Conservation (phyloP, 2,888 invertebrate species). For the Kryphioiulus occultus region DNA sequence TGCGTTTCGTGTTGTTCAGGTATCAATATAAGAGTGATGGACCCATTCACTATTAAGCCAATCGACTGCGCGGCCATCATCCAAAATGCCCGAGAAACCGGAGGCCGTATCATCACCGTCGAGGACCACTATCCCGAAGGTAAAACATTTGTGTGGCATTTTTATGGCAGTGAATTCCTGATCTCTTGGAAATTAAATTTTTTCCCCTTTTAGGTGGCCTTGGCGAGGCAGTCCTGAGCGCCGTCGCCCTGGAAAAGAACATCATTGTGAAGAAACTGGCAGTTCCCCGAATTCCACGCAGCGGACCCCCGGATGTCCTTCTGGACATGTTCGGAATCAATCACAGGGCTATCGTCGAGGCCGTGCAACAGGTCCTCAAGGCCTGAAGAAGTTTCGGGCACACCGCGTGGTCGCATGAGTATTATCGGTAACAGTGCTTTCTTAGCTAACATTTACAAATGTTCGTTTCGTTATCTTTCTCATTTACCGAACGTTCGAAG, state of each 20-base stretch:
- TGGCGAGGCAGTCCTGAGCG: constrained; percentile 92
- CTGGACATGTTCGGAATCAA: constrained; percentile 90
- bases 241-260: constrained; percentile 75
- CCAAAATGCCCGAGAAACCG: constrained; percentile 77
- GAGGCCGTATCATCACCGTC: constrained; percentile 86
- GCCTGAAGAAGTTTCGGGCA: background rate
- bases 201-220: constrained; percentile 93
- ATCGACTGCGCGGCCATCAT: constrained; percentile 81
- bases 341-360: constrained; percentile 77
- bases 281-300: constrained; percentile 85
- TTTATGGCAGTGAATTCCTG: too few species aligned
- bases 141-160: constrained; percentile 58
- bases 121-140: constrained; percentile 98
- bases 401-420: background rate
- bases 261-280: constrained; percentile 79
- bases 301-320: constrained; percentile 86
- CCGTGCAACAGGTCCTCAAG: constrained; percentile 69
- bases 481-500: background rate
- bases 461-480: background rate
- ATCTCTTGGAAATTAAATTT: too few species aligned
- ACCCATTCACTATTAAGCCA: constrained; percentile 96
- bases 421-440: background rate
- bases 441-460: constrained; percentile 8
- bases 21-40: constrained; percentile 82
- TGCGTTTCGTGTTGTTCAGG: constrained; percentile 57